Percentiles rank a stretch among this genome's conserved stretches.
Conservation (phyloP, 1,140 invertebrate genomes). For the Drosophila chauvacae region DNA sequence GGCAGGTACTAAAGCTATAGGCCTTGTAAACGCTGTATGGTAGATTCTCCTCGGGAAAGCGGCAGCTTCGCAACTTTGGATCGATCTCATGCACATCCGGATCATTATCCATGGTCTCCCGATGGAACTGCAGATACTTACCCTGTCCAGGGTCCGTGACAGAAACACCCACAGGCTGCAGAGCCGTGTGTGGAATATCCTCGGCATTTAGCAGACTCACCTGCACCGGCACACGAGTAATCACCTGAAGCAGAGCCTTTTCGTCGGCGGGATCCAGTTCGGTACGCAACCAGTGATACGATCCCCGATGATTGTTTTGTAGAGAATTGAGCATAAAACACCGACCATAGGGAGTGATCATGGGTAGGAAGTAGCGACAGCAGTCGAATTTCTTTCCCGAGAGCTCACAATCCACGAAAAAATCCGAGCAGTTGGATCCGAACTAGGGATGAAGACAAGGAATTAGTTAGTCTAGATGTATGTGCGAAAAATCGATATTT, state of each 20-base stretch:
- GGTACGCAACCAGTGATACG: conserved; percentile 46
- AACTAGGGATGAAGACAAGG: conserved; percentile 23
- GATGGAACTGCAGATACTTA: conserved; percentile 59
- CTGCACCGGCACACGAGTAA: conserved; percentile 24
- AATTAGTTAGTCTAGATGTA: background rate
- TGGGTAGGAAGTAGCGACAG: conserved; percentile 85
- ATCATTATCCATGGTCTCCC: conserved; percentile 70
- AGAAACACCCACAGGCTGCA: conserved; percentile 35
- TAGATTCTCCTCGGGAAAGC: conserved; percentile 85
- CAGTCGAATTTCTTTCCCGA: conserved; percentile 85
- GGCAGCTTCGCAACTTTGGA: conserved; percentile 84
- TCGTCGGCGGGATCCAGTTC: conserved; percentile 38
- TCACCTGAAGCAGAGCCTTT: conserved; percentile 41
- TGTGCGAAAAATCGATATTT: no score
- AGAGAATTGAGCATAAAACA: conserved; percentile 86
- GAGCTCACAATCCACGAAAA: conserved; percentile 85
- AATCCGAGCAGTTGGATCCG: conserved; percentile 66
- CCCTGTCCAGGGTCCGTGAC: conserved; percentile 47
- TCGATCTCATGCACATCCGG: conserved; percentile 65
- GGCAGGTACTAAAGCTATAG: conserved; percentile 86
- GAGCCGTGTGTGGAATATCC: conserved; percentile 63
- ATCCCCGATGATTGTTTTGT: conserved; percentile 74
- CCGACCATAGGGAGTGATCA: conserved; percentile 85
- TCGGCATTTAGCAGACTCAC: conserved; percentile 61
- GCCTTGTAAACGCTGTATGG: conserved; percentile 83